A percentile compares a stretch with the other conserved stretches of the same genome.
phyloP scores from a whole-genome alignment of 1,140 invertebrate genomes.

The Diorhabda elongata region DNA sequence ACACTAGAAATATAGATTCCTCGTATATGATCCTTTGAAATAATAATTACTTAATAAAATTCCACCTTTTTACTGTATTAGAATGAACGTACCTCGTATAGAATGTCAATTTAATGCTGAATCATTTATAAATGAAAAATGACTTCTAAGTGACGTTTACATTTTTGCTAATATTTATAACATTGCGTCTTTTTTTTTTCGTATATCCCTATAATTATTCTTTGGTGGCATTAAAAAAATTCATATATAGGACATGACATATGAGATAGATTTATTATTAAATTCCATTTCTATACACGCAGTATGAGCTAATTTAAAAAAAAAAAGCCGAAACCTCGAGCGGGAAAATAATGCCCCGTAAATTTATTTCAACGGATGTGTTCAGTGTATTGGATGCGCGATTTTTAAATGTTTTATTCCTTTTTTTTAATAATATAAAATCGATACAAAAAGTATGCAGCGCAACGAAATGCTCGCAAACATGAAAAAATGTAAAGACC shows the following conservation, averaged over 20 bases:
- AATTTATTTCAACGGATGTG: conserved; percentile 33
- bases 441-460: conserved; percentile 18
- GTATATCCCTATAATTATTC: not conserved
- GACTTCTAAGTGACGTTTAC: conserved; percentile 30
- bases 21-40: too few relatives aligned
- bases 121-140: conserved; percentile 35
- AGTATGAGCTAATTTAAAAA: conserved; percentile 31
- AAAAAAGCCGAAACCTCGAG: conserved; percentile 25
- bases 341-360: conserved; percentile 5
- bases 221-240: not conserved
- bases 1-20: too few relatives aligned
- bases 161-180: conserved; percentile 12
- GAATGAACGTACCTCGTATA: too few relatives aligned
- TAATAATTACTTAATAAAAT: too few relatives aligned
- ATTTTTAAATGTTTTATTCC: conserved; percentile 29
- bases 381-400: conserved; percentile 30
- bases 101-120: conserved; percentile 11
- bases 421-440: conserved; percentile 23
- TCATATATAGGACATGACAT: conserved; percentile 15
- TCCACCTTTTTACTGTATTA: too few relatives aligned
- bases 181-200: not conserved
- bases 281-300: conserved; percentile 32
- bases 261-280: conserved; percentile 29
- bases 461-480: conserved; percentile 11
- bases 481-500: conserved; percentile 16